A percentile compares a stretch with the other conserved stretches of the same genome.
Conservation (phyloP, 2,888 invertebrate genomes). For the Malachius bipustulatus region DNA sequence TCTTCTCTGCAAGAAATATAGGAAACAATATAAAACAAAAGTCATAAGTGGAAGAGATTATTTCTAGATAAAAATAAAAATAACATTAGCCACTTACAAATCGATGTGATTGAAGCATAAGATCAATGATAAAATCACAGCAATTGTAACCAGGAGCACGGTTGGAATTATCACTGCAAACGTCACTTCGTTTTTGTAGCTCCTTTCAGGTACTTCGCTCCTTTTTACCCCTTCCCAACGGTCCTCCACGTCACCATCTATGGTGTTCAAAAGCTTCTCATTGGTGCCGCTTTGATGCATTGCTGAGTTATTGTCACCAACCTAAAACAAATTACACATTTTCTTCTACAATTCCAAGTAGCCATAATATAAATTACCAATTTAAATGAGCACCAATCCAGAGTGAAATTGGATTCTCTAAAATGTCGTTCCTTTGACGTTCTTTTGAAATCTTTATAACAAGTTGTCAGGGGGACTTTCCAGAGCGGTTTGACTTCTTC, state of each 20-base stretch:
- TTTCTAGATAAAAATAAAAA: too few species aligned
- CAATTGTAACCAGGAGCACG: constrained; percentile 51
- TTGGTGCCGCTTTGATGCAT: constrained; percentile 32
- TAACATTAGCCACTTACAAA: constrained; percentile 48
- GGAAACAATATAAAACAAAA: too few species aligned
- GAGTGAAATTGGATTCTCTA: constrained; percentile 60
- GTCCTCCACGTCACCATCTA: constrained; percentile 33
- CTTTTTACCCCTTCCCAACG: constrained; percentile 52
- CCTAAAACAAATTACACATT: constrained; percentile 25
- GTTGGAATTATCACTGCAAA: constrained; percentile 60
- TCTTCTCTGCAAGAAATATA: constrained; percentile 57
- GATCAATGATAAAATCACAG: constrained; percentile 55
- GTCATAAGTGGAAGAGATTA: too few species aligned
- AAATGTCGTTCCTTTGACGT: constrained; percentile 78
- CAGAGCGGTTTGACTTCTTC: constrained; percentile 74
- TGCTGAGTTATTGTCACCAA: constrained; percentile 33
- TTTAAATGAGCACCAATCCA: constrained; percentile 85
- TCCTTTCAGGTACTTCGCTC: constrained; percentile 51
- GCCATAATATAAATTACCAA: constrained; percentile 43
- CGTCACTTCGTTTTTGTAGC: constrained; percentile 56
- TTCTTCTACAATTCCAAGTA: constrained; percentile 5
- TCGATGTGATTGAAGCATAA: constrained; percentile 67
- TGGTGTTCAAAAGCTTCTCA: constrained; percentile 30
- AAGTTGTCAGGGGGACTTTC: constrained; percentile 53
- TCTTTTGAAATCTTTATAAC: constrained; percentile 71